These are phyloP conservation scores for Neodiprion pinetum DNA, from an alignment of 1,140 invertebrate genomes.

Conservation along the genomic window DNA sequence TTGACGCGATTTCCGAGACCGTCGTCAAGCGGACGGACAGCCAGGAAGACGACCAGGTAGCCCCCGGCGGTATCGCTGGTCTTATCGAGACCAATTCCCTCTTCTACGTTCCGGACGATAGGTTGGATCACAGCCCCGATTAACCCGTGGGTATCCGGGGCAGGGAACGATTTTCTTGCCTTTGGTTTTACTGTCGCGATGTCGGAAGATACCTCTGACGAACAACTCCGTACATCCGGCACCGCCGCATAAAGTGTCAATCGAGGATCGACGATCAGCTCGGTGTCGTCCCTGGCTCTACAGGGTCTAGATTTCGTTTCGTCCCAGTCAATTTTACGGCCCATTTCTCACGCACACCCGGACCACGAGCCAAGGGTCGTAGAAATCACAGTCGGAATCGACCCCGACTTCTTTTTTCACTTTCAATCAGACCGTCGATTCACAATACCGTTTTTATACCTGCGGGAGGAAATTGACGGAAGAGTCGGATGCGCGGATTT, in stretches of 20 bases:
- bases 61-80: too few species aligned
- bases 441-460: too few species aligned
- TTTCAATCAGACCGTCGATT: too few species aligned
- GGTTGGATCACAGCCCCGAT: background rate
- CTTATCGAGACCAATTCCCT: background rate
- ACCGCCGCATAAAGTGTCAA: background rate
- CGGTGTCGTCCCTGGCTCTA: background rate
- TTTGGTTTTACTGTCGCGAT: background rate
- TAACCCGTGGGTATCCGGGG: background rate
- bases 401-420: too few species aligned
- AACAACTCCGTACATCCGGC: background rate
- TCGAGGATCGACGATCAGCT: background rate
- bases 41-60: too few species aligned
- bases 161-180: background rate
- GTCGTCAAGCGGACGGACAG: background rate
- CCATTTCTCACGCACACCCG: too few species aligned
- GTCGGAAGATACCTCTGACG: background rate
- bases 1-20: constrained; percentile 1
- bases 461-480: too few species aligned
- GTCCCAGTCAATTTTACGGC: too few species aligned
- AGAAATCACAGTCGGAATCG: too few species aligned
- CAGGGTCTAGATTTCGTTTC: background rate
- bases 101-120: background rate
- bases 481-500: too few species aligned
- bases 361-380: too few species aligned